Conservation (phyloP, 2,113 vertebrate species). For the Nibea albiflora region DNA sequence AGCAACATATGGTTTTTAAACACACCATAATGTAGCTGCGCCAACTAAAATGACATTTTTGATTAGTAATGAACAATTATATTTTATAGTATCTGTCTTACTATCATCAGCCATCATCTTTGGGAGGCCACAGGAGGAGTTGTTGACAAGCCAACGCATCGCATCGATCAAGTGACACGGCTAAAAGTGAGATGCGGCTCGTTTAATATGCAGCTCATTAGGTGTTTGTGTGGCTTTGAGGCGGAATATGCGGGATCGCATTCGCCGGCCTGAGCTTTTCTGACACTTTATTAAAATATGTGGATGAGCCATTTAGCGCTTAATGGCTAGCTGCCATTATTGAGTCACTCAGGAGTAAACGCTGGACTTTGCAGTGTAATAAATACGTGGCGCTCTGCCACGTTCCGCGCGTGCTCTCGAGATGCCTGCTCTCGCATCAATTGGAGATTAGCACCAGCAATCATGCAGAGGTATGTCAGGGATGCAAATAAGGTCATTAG, state of each 20-base stretch:
- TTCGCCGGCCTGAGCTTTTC: slow-evolving; percentile 61
- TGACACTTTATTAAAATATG: slow-evolving; percentile 97
- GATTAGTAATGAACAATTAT: background rate
- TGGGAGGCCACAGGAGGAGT: background rate
- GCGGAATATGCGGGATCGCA: slow-evolving; percentile 78
- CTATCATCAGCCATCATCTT: background rate
- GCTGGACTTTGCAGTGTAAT: slow-evolving; percentile 77
- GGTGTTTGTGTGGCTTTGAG: slow-evolving; percentile 89
- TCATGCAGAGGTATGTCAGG: slow-evolving; percentile 93
- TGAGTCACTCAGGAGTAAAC: slow-evolving; percentile 93
- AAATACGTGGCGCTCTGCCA: slow-evolving; percentile 50
- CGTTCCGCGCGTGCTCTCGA: background rate
- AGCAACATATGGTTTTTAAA: background rate
- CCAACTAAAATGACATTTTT: background rate
- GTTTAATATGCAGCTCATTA: slow-evolving; percentile 48
- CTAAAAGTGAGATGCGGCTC: slow-evolving; percentile 9
- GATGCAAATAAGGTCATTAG: slow-evolving; percentile 97
- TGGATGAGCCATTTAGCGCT: slow-evolving; percentile 97
- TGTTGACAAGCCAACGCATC: slow-evolving; percentile 19
- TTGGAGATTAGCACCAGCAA: slow-evolving; percentile 83
- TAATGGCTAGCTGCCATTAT: slow-evolving; percentile 97
- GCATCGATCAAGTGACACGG: slow-evolving; percentile 5
- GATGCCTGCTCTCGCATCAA: slow-evolving; percentile 66
- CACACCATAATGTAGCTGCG: background rate
- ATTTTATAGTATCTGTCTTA: background rate